Conservation (phyloP, 2,797 vertebrate species). For the Gallirallus australis region DNA sequence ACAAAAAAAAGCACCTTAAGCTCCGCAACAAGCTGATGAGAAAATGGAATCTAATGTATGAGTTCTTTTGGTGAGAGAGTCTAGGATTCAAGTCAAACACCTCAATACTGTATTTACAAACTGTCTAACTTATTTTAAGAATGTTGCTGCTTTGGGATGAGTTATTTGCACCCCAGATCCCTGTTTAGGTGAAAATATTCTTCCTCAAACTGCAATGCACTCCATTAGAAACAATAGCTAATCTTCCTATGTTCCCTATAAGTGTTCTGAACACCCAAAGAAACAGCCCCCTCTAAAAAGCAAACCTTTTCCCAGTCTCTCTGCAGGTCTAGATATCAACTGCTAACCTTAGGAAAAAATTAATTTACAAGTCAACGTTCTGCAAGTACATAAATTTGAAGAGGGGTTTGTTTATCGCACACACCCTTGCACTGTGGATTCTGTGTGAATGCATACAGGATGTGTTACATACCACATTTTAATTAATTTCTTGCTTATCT, state of each 20-base stretch:
- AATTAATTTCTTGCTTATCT: not conserved
- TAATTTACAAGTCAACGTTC: not conserved
- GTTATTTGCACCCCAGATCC: not conserved
- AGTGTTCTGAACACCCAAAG: not conserved
- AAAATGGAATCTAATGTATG: constrained; percentile 11
- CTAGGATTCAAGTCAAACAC: not conserved
- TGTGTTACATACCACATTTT: not conserved
- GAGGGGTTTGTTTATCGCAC: not conserved
- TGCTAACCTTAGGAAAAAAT: not conserved
- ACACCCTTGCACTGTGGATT: not conserved
- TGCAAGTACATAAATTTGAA: not conserved
- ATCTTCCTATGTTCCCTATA: not conserved
- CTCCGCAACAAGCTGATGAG: not conserved
- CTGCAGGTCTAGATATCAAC: not conserved
- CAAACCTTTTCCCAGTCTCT: not conserved
- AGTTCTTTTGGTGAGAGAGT: not conserved
- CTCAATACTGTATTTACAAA: not conserved
- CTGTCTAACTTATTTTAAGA: not conserved
- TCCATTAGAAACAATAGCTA: not conserved
- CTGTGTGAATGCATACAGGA: not conserved
- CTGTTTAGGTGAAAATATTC: not conserved
- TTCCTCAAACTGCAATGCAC: not conserved
- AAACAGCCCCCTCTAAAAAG: not conserved
- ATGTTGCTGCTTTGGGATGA: not conserved
- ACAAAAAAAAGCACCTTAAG: not conserved